Base-by-base conservation (phyloP, 2,888 invertebrate genomes). In the Andrena haemorrhoa region DNA sequence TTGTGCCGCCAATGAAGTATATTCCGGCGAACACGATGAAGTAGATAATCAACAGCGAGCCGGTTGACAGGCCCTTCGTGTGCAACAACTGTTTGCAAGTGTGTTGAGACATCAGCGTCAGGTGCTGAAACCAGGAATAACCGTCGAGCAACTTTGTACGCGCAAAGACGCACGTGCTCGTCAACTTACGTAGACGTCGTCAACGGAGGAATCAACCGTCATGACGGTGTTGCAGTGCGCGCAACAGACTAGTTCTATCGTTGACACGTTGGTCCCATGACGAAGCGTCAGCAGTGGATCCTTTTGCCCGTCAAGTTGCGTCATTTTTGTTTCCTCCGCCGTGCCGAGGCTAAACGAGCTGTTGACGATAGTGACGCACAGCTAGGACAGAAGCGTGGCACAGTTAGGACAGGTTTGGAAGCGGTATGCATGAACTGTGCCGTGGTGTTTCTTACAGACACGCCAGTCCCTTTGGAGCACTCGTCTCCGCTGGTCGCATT, bases 1-100 rank as follows among this genome's bases (percentile, higher is more conserved):
- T 92, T 68, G 96, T 95, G 70, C 97, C 97, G 58, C 96, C 95
- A 77, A 96, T 94, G 31, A 97, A 95, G 91, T 97, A 97, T 81
- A 96, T 93, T 47, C 95, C 93, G 2, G 94, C 90, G 73, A 95
- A 93, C 0, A 96, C 95, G 84, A 96, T 95, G 87, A 96, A 95
- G 79, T 96, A 94, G 58, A 96, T 95, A 20, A 96, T 93, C 74
- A 97, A 93, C 0, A 96, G 95, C 0, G 96, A 95, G 4, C 97
- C 96, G 0, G 95, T 94, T 0, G 96, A 96, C 51, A 96, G 93
- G 6, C 94, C 94, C 51, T 64, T 82, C 4, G 10, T 4, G 31
- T 6, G 8, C 7, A 72, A 6, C 5, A 29, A 16, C 1, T 12
- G 7, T 61, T 71, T 60, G 65, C 83, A 88, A 5, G 74, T 72